Percentiles rank a stretch among this genome's conserved stretches.
phyloP scores from a whole-genome alignment of 2,113 vertebrate species.

The Scomber japonicus region DNA sequence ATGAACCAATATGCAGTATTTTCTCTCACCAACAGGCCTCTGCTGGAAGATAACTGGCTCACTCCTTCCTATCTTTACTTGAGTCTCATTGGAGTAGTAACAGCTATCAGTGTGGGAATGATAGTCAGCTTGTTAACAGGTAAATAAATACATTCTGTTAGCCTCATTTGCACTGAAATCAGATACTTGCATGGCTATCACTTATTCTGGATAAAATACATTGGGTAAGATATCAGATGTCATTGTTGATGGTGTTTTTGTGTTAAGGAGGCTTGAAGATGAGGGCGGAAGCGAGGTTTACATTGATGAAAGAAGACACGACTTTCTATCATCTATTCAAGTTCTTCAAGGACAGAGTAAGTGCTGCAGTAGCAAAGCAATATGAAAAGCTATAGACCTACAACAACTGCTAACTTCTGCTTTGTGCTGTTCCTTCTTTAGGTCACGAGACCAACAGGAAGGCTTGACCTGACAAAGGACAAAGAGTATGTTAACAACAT shows the following conservation, averaged over 20 bases:
- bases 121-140: conserved; percentile 85
- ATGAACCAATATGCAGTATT: no score
- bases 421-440: not conserved
- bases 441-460: not conserved
- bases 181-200: no score
- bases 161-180: no score
- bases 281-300: conserved; percentile 48
- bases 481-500: not conserved
- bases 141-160: conserved; percentile 43
- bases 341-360: no score
- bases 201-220: no score
- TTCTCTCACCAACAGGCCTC: conserved; percentile 69
- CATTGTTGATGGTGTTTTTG: not conserved
- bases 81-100: conserved; percentile 84
- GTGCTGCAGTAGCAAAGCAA: not conserved
- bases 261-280: conserved; percentile 65
- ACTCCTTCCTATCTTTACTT: conserved; percentile 88
- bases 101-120: conserved; percentile 81
- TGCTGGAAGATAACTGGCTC: conserved; percentile 83
- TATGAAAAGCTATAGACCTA: not conserved
- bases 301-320: no score
- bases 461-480: not conserved
- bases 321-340: no score
- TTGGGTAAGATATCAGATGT: no score
- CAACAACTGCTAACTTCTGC: not conserved